Percentiles rank a stretch among this genome's conserved stretches.
phyloP scores from a whole-genome alignment of 2,888 invertebrate genomes.

The Trissolcus brochymenae region DNA sequence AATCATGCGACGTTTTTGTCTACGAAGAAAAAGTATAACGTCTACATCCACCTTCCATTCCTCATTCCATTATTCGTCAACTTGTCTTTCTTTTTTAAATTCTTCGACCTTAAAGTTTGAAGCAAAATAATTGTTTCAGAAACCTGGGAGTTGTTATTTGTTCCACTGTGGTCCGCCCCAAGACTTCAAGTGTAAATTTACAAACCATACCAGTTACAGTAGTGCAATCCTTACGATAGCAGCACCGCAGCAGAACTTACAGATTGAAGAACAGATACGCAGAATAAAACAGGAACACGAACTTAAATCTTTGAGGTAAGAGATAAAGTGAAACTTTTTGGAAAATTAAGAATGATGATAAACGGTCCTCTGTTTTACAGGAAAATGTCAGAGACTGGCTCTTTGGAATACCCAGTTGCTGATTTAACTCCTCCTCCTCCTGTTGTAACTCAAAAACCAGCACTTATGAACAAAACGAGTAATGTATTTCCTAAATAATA shows the following conservation, averaged over 20 bases:
- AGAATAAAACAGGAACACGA: conserved; percentile 86
- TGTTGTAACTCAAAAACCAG: conserved; percentile 62
- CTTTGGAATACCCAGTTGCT: conserved; percentile 65
- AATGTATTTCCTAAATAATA: conserved; percentile 1
- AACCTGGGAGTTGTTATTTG: conserved; percentile 91
- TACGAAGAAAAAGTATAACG: conserved; percentile 88
- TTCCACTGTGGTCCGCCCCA: conserved; percentile 94
- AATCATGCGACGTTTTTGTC: conserved; percentile 92
- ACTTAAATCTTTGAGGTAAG: conserved; percentile 82
- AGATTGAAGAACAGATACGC: conserved; percentile 83
- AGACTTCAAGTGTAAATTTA: conserved; percentile 95
- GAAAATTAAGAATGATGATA: background rate
- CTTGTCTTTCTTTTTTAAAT: background rate
- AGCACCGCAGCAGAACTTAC: conserved; percentile 78
- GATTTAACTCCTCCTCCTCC: conserved; percentile 58
- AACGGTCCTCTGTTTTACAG: conserved; percentile 52
- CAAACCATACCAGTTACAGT: conserved; percentile 90
- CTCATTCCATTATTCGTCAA: background rate
- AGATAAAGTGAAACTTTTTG: background rate
- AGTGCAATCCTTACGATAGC: conserved; percentile 87
- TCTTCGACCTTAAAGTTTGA: background rate
- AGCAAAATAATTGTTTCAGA: conserved; percentile 77
- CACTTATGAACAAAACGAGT: conserved; percentile 64
- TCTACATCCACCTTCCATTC: too few species aligned
- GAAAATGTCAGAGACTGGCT: conserved; percentile 62